These are phyloP conservation scores for Leucoma salicis DNA, from an alignment of 2,888 invertebrate species.

Conservation along the genomic window DNA sequence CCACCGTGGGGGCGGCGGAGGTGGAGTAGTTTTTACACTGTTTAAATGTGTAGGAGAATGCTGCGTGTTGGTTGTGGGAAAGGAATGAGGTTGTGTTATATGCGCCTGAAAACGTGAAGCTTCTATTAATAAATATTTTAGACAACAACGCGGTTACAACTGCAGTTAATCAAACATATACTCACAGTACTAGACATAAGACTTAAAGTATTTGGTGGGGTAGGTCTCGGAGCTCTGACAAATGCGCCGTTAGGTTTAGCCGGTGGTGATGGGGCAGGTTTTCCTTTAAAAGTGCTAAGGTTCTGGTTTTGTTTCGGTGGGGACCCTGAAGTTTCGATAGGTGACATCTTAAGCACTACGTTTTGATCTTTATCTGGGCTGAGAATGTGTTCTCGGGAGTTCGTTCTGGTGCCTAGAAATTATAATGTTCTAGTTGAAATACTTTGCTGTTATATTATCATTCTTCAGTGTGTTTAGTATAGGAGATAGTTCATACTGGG, in stretches of 20 bases:
- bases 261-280: conserved; percentile 79
- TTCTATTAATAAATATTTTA: conserved; percentile 49
- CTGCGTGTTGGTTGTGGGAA: conserved; percentile 65
- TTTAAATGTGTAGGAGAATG: conserved; percentile 65
- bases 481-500: too few relatives aligned
- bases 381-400: conserved; percentile 62
- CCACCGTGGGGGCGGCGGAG: conserved; percentile 93
- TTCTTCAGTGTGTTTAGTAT: too few relatives aligned
- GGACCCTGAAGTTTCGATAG: conserved; percentile 80
- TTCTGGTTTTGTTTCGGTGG: conserved; percentile 72
- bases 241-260: conserved; percentile 70
- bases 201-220: conserved; percentile 92
- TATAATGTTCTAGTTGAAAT: too few relatives aligned
- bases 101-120: conserved; percentile 79
- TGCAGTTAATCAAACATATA: conserved; percentile 18
- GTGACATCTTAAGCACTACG: conserved; percentile 89
- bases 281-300: conserved; percentile 87
- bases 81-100: conserved; percentile 79
- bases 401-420: conserved; percentile 64
- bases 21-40: conserved; percentile 84
- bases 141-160: conserved; percentile 45
- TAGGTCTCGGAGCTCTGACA: conserved; percentile 87
- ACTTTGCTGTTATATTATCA: too few relatives aligned
- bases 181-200: conserved; percentile 84
- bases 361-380: conserved; percentile 81